Base-by-base conservation (phyloP, 2,888 invertebrate species). In the Bimastos eiseni region DNA sequence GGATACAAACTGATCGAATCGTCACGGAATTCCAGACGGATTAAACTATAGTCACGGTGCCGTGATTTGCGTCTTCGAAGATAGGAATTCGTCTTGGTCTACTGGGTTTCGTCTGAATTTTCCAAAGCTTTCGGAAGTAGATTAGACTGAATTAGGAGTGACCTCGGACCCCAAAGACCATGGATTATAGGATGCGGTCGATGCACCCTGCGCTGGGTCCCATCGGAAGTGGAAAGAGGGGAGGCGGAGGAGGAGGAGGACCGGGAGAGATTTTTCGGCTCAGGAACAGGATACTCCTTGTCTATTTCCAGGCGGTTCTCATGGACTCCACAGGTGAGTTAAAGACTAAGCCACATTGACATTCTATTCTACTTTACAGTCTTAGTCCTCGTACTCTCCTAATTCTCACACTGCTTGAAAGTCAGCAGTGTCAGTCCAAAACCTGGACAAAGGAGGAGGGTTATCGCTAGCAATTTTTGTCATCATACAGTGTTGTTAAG, bases 241-340 rank as follows among this genome's bases (percentile, higher is more conserved):
- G 84, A 84, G 11, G 33, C 33, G 84, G 86, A 34, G 86, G 86
- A 86, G 83, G 33, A 83, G 83, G 83, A 83, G 86, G 36, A 37
- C 11, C 36, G 19, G 36, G 34, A 33, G 86, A 86, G 19, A 86
- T 86, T 8, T 86, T 86, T 36, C 86, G 86, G 37, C 86, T 86
- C 37, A 34, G 86, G 37, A 34, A 86, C 36, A 1, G 86, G 37
- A 86, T 86, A 24, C 86, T 86, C 17, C 86, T 86, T 37, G 86
- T 86, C 36, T 86, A 86, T 19, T 86, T 86, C 24, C 86, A 86
- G 86, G 86, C 86, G 0, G 33, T 86, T 36, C 86, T 86, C 86
- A 86, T 86, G 37, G 86, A 86, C 36, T 86, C 86, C 34, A 86
- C 86, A 24, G 84, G 86, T 86, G 86, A 86, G 86, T 21, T 5